These are phyloP conservation scores for Trichonephila clavipes DNA, from an alignment of 1,140 invertebrate species.

Conservation along the genomic window DNA sequence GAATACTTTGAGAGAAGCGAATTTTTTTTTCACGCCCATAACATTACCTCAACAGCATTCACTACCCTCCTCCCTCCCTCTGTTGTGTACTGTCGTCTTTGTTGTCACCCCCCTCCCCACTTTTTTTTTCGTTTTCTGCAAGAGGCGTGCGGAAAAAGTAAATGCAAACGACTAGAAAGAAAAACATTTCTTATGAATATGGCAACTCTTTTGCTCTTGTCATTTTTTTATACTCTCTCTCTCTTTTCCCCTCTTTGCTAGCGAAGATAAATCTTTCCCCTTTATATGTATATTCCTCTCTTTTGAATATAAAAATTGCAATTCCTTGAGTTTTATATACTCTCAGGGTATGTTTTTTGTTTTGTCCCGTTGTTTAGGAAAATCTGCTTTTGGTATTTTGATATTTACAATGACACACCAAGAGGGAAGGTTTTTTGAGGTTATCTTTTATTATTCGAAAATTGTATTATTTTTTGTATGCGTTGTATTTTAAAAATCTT, in stretches of 20 bases:
- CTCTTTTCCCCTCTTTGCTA: slow-evolving; percentile 7
- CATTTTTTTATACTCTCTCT: neutral
- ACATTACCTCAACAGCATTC: slow-evolving; percentile 18
- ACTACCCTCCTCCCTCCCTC: neutral
- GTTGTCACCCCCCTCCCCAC: neutral
- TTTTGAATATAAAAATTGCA: slow-evolving; percentile 62
- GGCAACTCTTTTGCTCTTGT: slow-evolving; percentile 52
- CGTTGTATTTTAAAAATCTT: neutral
- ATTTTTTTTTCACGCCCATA: slow-evolving; percentile 48
- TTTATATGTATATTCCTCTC: slow-evolving; percentile 45
- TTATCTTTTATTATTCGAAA: neutral
- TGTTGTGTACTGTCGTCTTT: neutral
- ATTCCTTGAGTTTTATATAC: slow-evolving; percentile 36
- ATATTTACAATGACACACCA: slow-evolving; percentile 72
- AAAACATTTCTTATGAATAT: slow-evolving; percentile 68
- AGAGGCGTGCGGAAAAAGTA: slow-evolving; percentile 40
- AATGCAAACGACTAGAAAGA: slow-evolving; percentile 48
- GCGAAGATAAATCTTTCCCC: slow-evolving; percentile 66
- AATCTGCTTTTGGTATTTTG: slow-evolving; percentile 69
- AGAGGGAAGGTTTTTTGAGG: neutral
- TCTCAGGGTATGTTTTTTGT: neutral
- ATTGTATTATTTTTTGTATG: neutral
- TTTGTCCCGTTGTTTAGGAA: neutral
- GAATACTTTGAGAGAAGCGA: slow-evolving; percentile 24
- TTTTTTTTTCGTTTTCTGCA: slow-evolving; percentile 18